Conservation (phyloP, 2,113 vertebrate genomes). For the Lontra canadensis region DNA sequence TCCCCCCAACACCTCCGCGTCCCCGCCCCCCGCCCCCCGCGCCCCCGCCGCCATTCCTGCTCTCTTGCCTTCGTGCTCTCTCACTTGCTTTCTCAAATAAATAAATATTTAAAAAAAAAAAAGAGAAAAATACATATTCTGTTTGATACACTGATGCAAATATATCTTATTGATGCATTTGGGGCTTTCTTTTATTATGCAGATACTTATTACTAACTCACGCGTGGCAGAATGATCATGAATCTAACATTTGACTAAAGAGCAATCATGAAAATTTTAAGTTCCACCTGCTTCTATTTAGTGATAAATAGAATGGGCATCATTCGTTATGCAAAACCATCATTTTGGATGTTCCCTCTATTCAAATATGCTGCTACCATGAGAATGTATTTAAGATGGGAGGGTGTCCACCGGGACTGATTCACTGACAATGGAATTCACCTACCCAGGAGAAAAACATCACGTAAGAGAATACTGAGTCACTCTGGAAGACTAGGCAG, state of each 20-base stretch:
- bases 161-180: neutral
- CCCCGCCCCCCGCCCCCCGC: too few relatives aligned
- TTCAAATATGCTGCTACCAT: neutral
- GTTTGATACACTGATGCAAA: neutral
- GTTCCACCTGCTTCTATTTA: neutral
- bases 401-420: neutral
- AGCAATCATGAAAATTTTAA: neutral
- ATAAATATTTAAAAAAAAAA: neutral
- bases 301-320: neutral
- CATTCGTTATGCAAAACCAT: neutral
- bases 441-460: neutral
- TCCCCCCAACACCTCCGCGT: neutral
- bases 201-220: neutral
- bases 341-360: neutral
- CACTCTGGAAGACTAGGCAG: neutral
- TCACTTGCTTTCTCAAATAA: neutral
- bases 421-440: neutral
- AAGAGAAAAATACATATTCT: neutral
- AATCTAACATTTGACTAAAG: neutral
- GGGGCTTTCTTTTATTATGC: neutral
- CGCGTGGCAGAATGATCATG: neutral
- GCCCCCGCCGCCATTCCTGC: accelerated
- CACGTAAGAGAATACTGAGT: neutral
- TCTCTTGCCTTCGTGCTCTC: neutral
- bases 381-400: neutral